Conservation (phyloP, 2,797 vertebrate genomes). For the Pseudochirops cupreus region DNA sequence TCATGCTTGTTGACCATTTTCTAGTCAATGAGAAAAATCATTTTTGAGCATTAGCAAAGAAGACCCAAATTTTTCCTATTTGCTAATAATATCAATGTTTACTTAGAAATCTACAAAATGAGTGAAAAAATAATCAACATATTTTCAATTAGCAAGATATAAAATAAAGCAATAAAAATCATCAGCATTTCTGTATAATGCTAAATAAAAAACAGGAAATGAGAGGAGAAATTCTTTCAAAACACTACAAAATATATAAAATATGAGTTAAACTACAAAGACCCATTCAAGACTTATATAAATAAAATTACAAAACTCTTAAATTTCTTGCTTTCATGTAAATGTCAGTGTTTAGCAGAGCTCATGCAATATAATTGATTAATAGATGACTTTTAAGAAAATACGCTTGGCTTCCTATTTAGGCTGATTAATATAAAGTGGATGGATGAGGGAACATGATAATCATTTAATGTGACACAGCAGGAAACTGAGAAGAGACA, state of each 20-base stretch:
- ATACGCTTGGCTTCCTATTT: not conserved
- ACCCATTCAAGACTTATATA: not conserved
- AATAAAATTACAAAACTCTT: not conserved
- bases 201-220: not conserved
- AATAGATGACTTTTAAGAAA: slow-evolving; percentile 26
- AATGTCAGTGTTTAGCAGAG: slow-evolving; percentile 40
- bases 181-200: not conserved
- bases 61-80: not conserved
- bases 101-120: not conserved
- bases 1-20: not conserved
- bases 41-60: not conserved
- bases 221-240: not conserved
- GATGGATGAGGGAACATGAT: not conserved
- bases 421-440: not conserved
- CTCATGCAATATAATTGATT: slow-evolving; percentile 4
- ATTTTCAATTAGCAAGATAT: not conserved
- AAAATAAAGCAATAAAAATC: not conserved
- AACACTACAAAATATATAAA: not conserved
- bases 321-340: slow-evolving; percentile 17
- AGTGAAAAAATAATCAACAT: not conserved
- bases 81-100: not conserved
- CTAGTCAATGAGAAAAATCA: not conserved
- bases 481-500: not conserved
- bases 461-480: slow-evolving; percentile 11
- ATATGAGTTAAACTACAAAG: not conserved